Percentiles rank a stretch among this genome's conserved stretches.
phyloP scores from a whole-genome alignment of 2,797 vertebrate genomes.

The Macrochelys suwanniensis region DNA sequence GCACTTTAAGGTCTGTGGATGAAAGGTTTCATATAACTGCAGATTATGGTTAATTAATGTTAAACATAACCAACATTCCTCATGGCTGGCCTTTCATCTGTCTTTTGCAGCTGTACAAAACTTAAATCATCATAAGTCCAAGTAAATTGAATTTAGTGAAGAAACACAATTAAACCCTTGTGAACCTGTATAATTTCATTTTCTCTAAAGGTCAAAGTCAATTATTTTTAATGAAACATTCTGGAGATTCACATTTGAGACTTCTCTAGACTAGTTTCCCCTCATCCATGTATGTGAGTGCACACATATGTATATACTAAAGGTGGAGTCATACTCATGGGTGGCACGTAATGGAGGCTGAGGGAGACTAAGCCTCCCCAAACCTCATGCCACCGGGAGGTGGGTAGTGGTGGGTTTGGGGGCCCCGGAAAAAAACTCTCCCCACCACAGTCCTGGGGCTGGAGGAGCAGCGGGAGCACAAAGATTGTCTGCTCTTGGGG shows the following conservation, averaged over 20 bases:
- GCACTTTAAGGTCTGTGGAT: background rate
- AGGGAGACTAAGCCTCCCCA: too few relatives aligned
- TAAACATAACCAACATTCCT: background rate
- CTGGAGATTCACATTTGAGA: background rate
- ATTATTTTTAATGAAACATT: background rate
- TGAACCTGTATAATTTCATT: background rate
- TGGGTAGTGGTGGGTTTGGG: too few relatives aligned
- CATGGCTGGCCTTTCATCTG: background rate
- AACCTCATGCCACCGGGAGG: too few relatives aligned
- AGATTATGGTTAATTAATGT: background rate
- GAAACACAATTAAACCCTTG: constrained; percentile 4
- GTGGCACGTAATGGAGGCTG: too few relatives aligned
- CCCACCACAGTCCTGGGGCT: too few relatives aligned
- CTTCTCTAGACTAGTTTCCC: background rate
- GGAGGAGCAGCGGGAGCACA: too few relatives aligned
- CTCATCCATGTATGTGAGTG: background rate
- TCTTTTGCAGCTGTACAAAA: background rate
- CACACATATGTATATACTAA: background rate
- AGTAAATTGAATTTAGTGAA: background rate
- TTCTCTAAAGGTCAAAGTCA: background rate
- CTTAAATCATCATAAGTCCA: background rate
- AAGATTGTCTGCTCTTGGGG: too few relatives aligned
- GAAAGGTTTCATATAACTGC: too few relatives aligned
- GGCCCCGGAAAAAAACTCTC: too few relatives aligned
- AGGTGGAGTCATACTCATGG: background rate